Evolutionary conservation across 2,113 vertebrate species (phyloP).

Genomic region (Odobenus rosmarus): DNA sequence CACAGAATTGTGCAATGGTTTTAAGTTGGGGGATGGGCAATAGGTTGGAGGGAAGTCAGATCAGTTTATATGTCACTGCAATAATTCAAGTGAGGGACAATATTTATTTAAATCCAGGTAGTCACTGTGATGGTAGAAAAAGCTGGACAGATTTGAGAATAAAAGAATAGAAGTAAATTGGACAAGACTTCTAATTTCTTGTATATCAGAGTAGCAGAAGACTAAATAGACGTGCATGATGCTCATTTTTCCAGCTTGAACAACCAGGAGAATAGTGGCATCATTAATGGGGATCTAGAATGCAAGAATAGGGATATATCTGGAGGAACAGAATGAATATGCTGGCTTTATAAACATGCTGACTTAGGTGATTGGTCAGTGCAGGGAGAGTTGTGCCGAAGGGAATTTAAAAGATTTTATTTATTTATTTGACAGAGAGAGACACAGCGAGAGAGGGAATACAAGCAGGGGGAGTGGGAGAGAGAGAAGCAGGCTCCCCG

Average conservation of each 20-base stretch:
- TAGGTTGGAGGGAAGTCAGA: not conserved
- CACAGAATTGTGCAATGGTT: not conserved
- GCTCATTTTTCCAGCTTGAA: not conserved
- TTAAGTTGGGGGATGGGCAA: not conserved
- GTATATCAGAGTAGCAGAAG: not conserved
- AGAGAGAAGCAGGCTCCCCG: too few species aligned
- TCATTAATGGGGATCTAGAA: not conserved
- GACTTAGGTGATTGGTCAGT: not conserved
- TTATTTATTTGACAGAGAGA: too few species aligned
- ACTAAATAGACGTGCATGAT: not conserved
- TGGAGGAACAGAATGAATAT: not conserved
- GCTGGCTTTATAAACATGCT: not conserved
- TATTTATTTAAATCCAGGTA: not conserved
- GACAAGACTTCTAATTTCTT: not conserved
- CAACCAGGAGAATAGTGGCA: not conserved
- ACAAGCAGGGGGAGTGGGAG: too few species aligned
- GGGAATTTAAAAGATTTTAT: not conserved
- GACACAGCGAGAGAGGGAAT: too few species aligned
- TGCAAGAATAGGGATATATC: not conserved
- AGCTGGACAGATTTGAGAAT: not conserved
- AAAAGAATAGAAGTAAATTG: not conserved
- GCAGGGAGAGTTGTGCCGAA: not conserved
- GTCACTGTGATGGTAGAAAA: not conserved
- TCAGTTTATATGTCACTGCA: not conserved
- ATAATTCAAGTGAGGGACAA: not conserved